These are phyloP conservation scores for Enteromius fasciolatus DNA, from an alignment of 2,797 vertebrate genomes.

Conservation along the genomic window DNA sequence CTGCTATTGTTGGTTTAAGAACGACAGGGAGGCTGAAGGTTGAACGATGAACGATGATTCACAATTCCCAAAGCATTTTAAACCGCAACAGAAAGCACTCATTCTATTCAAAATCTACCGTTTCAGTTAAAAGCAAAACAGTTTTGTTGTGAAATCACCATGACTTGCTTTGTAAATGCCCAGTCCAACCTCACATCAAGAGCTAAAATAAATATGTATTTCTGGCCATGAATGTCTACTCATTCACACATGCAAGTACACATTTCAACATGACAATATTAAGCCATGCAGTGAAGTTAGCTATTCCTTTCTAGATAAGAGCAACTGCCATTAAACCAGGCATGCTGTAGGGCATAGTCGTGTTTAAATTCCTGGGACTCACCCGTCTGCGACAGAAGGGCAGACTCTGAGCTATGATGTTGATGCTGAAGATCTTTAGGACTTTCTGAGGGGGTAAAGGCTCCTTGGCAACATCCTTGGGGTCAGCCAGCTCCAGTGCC, in stretches of 20 bases:
- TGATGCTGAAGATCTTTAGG: slow-evolving; percentile 98
- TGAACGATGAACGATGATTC: slow-evolving; percentile 49
- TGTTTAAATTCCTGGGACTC: slow-evolving; percentile 60
- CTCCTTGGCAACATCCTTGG: slow-evolving; percentile 81
- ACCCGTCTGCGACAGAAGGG: slow-evolving; percentile 97
- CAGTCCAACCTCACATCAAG: background rate
- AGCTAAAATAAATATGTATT: background rate
- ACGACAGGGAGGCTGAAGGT: slow-evolving; percentile 47
- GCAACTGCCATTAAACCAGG: background rate
- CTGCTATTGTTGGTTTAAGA: slow-evolving; percentile 50
- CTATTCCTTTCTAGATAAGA: background rate
- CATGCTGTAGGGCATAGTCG: slow-evolving; percentile 18
- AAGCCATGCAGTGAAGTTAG: background rate
- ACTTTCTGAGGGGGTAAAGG: slow-evolving; percentile 89
- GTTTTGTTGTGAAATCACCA: background rate
- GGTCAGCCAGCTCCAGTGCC: slow-evolving; percentile 82
- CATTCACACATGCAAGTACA: background rate
- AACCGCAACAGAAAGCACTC: background rate
- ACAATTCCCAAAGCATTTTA: slow-evolving; percentile 15
- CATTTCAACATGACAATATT: background rate
- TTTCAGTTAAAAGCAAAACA: background rate
- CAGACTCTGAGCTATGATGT: slow-evolving; percentile 95
- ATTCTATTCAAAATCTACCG: slow-evolving; percentile 14
- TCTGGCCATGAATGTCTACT: background rate
- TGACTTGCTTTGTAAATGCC: background rate